Evolutionary conservation across 2,113 vertebrate species (phyloP).

Genomic region (Theristicus caerulescens): DNA sequence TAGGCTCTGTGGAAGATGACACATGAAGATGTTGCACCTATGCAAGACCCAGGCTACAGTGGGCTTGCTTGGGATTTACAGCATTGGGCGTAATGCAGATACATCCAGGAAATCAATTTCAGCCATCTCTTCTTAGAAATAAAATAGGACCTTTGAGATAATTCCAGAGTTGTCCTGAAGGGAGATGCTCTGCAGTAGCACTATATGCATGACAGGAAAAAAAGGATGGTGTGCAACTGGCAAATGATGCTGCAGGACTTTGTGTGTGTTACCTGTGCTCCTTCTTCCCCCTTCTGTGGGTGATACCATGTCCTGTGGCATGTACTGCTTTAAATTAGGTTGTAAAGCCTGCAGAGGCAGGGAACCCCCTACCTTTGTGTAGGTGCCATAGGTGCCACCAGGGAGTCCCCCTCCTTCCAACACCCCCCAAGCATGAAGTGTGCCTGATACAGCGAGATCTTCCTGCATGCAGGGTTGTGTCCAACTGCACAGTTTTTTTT

Average conservation of each 20-base stretch:
- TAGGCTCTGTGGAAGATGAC: background rate
- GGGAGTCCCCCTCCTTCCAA: background rate
- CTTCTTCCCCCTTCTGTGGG: background rate
- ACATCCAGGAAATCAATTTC: background rate
- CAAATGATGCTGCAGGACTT: background rate
- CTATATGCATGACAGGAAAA: too few relatives aligned
- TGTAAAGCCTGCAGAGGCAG: background rate
- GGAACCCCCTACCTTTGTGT: background rate
- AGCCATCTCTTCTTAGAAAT: background rate
- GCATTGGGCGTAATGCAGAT: background rate
- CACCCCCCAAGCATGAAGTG: accelerated
- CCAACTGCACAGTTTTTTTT: background rate
- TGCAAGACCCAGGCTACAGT: background rate
- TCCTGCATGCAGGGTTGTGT: background rate
- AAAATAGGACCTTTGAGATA: background rate
- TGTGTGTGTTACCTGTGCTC: background rate
- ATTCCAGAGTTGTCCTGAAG: background rate
- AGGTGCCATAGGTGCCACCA: background rate
- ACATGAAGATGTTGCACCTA: background rate
- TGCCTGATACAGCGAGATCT: background rate
- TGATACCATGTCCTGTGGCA: background rate
- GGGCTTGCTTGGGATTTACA: background rate
- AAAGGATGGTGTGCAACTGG: background rate
- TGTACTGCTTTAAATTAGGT: background rate
- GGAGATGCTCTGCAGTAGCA: background rate